Base-by-base conservation (phyloP, 2,113 vertebrate species). In the Eretmochelys imbricata region DNA sequence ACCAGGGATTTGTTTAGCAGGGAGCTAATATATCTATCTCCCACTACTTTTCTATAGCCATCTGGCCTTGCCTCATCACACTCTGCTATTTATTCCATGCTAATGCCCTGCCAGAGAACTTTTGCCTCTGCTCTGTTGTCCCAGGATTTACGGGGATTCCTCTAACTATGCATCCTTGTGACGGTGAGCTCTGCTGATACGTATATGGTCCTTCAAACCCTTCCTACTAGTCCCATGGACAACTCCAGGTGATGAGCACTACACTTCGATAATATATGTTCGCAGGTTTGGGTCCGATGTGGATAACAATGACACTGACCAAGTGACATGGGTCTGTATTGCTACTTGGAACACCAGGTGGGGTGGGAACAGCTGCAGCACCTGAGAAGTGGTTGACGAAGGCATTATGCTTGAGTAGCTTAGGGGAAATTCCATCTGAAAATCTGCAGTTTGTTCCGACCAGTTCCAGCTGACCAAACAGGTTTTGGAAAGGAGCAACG, bases 51-150 rank as follows among this genome's bases (percentile, higher is more conserved):
- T 42, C 42, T 42, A 42, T 42, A 42, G 42, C 42, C 42, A 42
- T 42, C 42, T 42, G 5, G 42, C 42, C 42, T 42, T 42, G 42
- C 42, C 42, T 2, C 5, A 42, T 42, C 42, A 42, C 42, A 42
- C 53, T 82, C 59, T 85, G 13, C 35, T 57, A 29, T 65, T 49
- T 1, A 0, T 42, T 78, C 48, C 38, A 17, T 0, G 0, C 5
- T 12, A 42, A 17, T 50, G 11, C 20, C 46, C 16, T 54, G 51
- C 12, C 72, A 54, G 51, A 75, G 25, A 19, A 62, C 22, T 54
- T 69, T 93, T 46, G 42, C 75, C 24, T 76, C 75, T 85, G n/a
- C 14, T 19, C 50, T 4, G 25, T 31, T 88, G 50, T 25, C 57
- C 57, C 57, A 4, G 49, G 5, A 0, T 2, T 35, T 86, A 85